Conservation (phyloP, 2,113 vertebrate species). For the Formicarius rufipectus region DNA sequence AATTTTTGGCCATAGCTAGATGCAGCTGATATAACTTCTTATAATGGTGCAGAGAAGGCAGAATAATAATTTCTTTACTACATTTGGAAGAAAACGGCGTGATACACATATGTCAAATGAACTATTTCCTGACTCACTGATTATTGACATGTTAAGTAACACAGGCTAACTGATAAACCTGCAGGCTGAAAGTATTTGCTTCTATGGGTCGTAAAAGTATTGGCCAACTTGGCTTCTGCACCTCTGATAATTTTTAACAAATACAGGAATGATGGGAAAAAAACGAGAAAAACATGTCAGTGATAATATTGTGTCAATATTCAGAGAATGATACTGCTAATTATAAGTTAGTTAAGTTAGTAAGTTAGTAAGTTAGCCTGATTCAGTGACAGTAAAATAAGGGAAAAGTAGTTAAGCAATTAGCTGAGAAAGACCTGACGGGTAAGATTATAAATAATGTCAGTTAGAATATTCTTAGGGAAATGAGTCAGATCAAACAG, state of each 20-base stretch:
- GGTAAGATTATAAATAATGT: constrained; percentile 3
- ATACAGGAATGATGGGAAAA: not conserved
- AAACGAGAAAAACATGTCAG: not conserved
- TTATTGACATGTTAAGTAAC: not conserved
- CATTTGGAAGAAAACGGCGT: not conserved
- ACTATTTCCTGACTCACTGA: not conserved
- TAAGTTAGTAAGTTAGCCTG: too few relatives aligned
- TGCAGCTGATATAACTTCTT: not conserved
- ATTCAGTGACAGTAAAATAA: not conserved
- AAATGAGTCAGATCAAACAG: constrained; percentile 20
- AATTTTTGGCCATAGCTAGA: not conserved
- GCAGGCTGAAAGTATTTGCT: not conserved
- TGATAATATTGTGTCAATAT: not conserved
- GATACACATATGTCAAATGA: not conserved
- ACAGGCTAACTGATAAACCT: not conserved
- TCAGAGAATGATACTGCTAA: not conserved
- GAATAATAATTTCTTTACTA: not conserved
- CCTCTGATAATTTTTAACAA: not conserved
- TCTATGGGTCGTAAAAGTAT: not conserved
- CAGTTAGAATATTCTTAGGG: constrained; percentile 2
- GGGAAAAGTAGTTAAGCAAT: not conserved
- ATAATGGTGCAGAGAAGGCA: not conserved
- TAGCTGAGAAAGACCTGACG: constrained; percentile 9
- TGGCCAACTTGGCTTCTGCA: not conserved
- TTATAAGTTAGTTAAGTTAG: not conserved